Percentiles rank a stretch among this genome's conserved stretches.
Evolutionary conservation across 1,140 invertebrate genomes (phyloP).

Genomic region (Apis laboriosa): DNA sequence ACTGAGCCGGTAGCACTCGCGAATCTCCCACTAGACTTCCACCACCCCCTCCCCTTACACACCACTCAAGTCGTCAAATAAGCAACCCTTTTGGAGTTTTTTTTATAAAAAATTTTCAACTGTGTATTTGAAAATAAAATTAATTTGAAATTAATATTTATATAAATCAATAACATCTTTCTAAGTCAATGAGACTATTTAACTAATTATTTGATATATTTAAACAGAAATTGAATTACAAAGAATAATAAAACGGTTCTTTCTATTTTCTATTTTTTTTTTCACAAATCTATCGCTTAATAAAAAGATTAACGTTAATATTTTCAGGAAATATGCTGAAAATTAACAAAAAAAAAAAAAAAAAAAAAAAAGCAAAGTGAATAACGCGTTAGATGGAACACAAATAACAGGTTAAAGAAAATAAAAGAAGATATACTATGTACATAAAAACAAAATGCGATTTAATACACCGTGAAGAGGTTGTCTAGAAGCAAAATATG

Average conservation of each 20-base stretch:
- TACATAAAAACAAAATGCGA: background rate
- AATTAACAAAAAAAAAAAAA: background rate
- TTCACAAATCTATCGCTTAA: too few relatives aligned
- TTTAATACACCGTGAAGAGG: background rate
- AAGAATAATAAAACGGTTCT: too few relatives aligned
- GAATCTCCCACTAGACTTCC: conserved; percentile 37
- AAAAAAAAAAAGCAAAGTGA: background rate
- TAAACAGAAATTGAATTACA: too few relatives aligned
- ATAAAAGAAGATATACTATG: background rate
- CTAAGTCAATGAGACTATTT: too few relatives aligned
- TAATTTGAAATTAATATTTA: background rate
- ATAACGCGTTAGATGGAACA: background rate
- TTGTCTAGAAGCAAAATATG: background rate
- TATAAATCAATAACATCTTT: background rate
- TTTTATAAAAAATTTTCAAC: background rate
- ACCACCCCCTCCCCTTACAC: conserved; percentile 10
- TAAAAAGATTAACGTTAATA: too few relatives aligned
- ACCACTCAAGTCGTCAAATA: background rate
- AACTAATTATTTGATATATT: too few relatives aligned
- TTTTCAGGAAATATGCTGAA: too few relatives aligned
- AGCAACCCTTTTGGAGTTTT: conserved; percentile 33
- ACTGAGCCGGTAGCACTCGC: conserved; percentile 53
- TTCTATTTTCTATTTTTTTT: too few relatives aligned
- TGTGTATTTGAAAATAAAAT: background rate
- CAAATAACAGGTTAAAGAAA: background rate